Evolutionary conservation across 2,797 vertebrate genomes (phyloP).

Genomic region (Acanthopagrus latus): DNA sequence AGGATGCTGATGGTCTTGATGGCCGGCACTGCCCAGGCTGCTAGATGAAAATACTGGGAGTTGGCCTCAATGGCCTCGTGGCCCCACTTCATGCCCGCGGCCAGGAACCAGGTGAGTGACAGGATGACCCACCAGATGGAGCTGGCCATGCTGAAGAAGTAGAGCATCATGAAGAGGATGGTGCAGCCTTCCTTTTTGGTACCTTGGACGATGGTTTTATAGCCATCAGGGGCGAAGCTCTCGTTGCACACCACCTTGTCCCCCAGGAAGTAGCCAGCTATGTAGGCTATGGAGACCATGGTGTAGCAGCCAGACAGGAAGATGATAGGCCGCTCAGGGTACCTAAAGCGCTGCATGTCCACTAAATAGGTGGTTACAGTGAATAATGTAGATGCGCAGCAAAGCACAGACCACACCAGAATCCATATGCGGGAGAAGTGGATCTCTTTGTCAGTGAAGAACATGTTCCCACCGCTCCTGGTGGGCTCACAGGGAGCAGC

Average conservation of each 20-base stretch:
- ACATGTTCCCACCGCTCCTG: constrained; percentile 91
- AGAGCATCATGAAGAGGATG: constrained; percentile 99
- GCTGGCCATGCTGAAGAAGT: constrained; percentile 98
- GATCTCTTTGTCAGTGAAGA: constrained; percentile 95
- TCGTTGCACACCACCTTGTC: constrained; percentile 95
- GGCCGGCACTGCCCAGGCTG: constrained; percentile 95
- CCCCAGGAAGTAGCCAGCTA: constrained; percentile 92
- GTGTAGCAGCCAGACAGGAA: constrained; percentile 97
- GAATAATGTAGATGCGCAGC: constrained; percentile 95
- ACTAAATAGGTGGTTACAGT: constrained; percentile 96
- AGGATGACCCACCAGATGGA: constrained; percentile 99
- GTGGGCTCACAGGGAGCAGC: constrained; percentile 93
- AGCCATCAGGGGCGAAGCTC: constrained; percentile 89
- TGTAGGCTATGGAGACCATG: constrained; percentile 96
- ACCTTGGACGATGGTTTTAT: constrained; percentile 95
- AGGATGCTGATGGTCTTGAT: constrained; percentile 97
- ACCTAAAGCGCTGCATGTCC: constrained; percentile 98
- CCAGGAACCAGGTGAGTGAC: constrained; percentile 98
- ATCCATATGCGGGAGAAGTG: constrained; percentile 96
- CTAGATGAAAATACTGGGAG: constrained; percentile 97
- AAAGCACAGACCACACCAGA: constrained; percentile 94
- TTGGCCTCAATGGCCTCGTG: constrained; percentile 98
- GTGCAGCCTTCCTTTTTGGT: constrained; percentile 99
- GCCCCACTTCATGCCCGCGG: constrained; percentile 98
- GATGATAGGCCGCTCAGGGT: constrained; percentile 96